These are phyloP conservation scores for Epirrita christyi DNA, from an alignment of 2,888 invertebrate genomes.

Conservation along the genomic window DNA sequence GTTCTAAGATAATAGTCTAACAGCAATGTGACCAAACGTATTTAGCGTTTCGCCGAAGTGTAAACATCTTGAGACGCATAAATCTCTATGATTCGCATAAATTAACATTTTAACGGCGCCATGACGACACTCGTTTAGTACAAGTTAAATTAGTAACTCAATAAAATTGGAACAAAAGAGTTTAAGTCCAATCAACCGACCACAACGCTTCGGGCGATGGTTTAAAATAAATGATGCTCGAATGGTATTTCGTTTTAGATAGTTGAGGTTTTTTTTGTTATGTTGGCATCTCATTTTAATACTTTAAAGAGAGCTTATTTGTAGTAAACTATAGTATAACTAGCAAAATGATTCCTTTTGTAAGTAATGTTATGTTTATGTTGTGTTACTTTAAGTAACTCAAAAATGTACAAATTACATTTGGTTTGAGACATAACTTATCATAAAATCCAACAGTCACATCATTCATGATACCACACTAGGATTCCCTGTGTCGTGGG, in stretches of 20 bases:
- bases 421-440: too few relatives aligned
- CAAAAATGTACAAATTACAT: too few relatives aligned
- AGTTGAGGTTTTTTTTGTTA: conserved; percentile 6
- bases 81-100: conserved; percentile 72
- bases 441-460: too few relatives aligned
- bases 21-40: conserved; percentile 49
- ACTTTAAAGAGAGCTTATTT: not conserved
- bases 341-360: not conserved
- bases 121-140: conserved; percentile 45
- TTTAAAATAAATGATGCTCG: conserved; percentile 17
- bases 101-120: conserved; percentile 69
- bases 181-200: conserved; percentile 44
- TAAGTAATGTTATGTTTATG: not conserved
- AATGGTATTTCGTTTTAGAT: conserved; percentile 16
- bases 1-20: conserved; percentile 21
- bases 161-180: conserved; percentile 72
- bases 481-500: too few relatives aligned
- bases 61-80: conserved; percentile 62
- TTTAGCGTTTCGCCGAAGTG: conserved; percentile 50
- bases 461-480: too few relatives aligned
- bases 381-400: too few relatives aligned
- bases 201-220: conserved; percentile 40
- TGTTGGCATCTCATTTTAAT: conserved; percentile 11
- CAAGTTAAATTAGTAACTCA: conserved; percentile 58
- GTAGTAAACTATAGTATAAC: not conserved